Evolutionary conservation across 2,888 invertebrate genomes (phyloP).

Genomic region (Tipula confusa): DNA sequence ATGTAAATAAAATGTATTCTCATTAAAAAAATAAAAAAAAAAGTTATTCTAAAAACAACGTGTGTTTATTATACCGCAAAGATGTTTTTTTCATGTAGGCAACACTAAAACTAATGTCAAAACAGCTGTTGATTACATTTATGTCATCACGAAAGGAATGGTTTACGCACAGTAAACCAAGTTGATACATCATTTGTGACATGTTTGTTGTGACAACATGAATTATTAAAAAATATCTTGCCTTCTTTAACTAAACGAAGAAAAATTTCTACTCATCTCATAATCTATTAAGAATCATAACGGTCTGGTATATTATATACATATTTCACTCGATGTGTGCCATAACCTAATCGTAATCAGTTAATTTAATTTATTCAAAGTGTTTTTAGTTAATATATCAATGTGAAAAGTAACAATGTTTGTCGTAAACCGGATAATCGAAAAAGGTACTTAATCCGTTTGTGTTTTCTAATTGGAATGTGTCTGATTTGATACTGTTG

Average conservation of each 20-base stretch:
- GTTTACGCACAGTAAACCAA: neutral
- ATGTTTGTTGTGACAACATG: neutral
- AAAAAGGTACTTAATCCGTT: neutral
- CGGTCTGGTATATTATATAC: neutral
- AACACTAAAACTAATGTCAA: neutral
- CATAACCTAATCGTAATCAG: neutral
- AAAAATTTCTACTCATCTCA: neutral
- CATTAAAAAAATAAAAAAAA: neutral
- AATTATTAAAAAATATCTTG: neutral
- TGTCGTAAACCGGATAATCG: neutral
- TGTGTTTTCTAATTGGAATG: neutral
- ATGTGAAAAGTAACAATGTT: neutral
- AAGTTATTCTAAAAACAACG: neutral
- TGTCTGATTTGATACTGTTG: too few species aligned
- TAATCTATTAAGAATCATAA: neutral
- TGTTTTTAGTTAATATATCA: neutral
- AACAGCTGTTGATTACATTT: neutral
- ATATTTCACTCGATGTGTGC: neutral
- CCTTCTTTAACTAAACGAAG: neutral
- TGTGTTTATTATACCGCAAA: neutral
- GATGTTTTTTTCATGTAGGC: neutral
- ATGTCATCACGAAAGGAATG: neutral
- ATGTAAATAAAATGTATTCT: slow-evolving; percentile 27
- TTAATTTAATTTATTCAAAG: neutral
- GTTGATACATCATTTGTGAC: neutral